Percentiles rank a stretch among this genome's conserved stretches.
Evolutionary conservation across 2,113 vertebrate species (phyloP).

Genomic region (Tragelaphus scriptus): DNA sequence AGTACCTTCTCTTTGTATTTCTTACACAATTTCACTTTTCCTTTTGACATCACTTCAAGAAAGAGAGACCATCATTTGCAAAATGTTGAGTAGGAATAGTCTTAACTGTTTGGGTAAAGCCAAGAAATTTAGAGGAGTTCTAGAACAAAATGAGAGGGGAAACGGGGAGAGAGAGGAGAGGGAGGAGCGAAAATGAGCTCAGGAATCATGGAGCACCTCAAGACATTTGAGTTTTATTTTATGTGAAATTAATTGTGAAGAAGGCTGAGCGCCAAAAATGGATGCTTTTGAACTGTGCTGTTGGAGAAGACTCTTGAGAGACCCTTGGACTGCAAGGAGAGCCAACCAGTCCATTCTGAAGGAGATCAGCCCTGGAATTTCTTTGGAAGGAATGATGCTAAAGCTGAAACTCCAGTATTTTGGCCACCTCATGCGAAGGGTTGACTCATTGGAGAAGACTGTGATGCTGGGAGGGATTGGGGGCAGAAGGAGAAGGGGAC

Average conservation of each 20-base stretch:
- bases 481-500: no score
- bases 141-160: not conserved
- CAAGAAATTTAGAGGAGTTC: not conserved
- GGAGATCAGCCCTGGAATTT: no score
- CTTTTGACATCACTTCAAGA: not conserved
- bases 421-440: no score
- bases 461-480: no score
- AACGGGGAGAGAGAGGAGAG: rapidly evolving
- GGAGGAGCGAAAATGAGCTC: not conserved
- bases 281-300: no score
- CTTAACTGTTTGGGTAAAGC: not conserved
- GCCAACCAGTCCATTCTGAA: no score
- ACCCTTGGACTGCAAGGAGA: no score
- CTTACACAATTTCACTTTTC: not conserved
- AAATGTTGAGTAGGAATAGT: not conserved
- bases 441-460: no score
- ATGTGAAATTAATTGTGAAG: not conserved
- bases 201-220: not conserved
- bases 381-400: no score
- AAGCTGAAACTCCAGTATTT: no score
- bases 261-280: no score
- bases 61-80: not conserved
- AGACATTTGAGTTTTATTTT: not conserved
- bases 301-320: no score
- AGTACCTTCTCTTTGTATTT: not conserved